Percentiles rank a stretch among this genome's conserved stretches.
These are phyloP conservation scores for Microctonus aethiopoides DNA, from an alignment of 2,888 invertebrate genomes.

Conservation along the genomic window DNA sequence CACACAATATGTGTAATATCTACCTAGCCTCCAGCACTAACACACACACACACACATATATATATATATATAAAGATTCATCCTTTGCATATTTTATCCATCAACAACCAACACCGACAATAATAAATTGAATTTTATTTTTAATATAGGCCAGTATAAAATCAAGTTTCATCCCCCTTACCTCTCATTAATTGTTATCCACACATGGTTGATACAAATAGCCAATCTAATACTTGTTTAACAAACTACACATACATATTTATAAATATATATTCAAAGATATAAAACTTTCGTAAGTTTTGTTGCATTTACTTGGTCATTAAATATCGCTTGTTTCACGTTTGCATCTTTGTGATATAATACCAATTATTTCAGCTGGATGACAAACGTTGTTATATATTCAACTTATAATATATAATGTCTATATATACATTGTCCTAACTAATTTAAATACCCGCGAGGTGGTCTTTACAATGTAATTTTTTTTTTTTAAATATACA, in stretches of 20 bases:
- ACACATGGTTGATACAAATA: background rate
- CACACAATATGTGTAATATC: background rate
- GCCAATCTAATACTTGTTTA: background rate
- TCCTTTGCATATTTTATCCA: too few species aligned
- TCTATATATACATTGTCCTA: background rate
- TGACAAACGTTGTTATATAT: background rate
- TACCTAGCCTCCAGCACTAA: too few species aligned
- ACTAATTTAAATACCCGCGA: background rate
- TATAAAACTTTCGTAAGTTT: slow-evolving; percentile 38
- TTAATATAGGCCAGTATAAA: too few species aligned
- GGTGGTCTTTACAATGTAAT: too few species aligned
- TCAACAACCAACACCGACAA: too few species aligned
- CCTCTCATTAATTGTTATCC: too few species aligned
- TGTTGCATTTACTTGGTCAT: slow-evolving; percentile 31
- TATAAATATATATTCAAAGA: too few species aligned
- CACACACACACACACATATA: too few species aligned
- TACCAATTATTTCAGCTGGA: slow-evolving; percentile 42
- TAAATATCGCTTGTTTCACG: slow-evolving; percentile 38
- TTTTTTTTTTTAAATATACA: too few species aligned
- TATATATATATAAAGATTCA: too few species aligned
- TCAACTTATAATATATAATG: background rate
- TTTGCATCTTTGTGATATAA: slow-evolving; percentile 30
- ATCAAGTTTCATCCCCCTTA: too few species aligned
- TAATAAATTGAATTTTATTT: too few species aligned
- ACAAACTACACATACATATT: slow-evolving; percentile 2